Conservation (phyloP, 2,888 invertebrate genomes). For the Lymantria dispar region DNA sequence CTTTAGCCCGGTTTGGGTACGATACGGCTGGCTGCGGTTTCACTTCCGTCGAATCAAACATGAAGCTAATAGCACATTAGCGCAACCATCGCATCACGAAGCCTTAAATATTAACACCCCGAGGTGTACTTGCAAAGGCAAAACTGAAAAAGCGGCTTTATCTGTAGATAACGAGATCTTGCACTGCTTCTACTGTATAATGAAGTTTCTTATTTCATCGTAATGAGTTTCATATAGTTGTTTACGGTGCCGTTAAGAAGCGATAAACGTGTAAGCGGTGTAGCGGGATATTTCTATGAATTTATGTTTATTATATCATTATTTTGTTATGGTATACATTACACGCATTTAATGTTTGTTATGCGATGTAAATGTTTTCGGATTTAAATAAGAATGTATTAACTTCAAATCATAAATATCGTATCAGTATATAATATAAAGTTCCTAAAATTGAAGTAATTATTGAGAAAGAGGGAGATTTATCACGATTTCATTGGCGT, state of each 20-base stretch:
- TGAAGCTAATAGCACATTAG: conserved; percentile 69
- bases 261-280: conserved; percentile 28
- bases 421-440: too few species aligned
- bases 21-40: conserved; percentile 9
- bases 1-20: background rate
- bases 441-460: too few species aligned
- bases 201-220: conserved; percentile 62
- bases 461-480: too few species aligned
- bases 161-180: conserved; percentile 67
- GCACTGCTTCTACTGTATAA: conserved; percentile 53
- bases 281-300: conserved; percentile 33
- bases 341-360: too few species aligned
- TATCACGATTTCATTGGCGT: too few species aligned
- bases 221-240: conserved; percentile 60
- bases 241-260: conserved; percentile 44
- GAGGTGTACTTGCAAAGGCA: conserved; percentile 43
- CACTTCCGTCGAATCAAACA: conserved; percentile 41
- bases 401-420: too few species aligned
- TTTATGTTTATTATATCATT: conserved; percentile 30
- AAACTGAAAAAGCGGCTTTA: conserved; percentile 63
- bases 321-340: conserved; percentile 7
- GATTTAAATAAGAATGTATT: too few species aligned
- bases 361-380: too few species aligned
- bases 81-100: conserved; percentile 56
- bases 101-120: conserved; percentile 70